Evolutionary conservation across 2,888 invertebrate genomes (phyloP).

Genomic region (Ceraclea dissimilis): DNA sequence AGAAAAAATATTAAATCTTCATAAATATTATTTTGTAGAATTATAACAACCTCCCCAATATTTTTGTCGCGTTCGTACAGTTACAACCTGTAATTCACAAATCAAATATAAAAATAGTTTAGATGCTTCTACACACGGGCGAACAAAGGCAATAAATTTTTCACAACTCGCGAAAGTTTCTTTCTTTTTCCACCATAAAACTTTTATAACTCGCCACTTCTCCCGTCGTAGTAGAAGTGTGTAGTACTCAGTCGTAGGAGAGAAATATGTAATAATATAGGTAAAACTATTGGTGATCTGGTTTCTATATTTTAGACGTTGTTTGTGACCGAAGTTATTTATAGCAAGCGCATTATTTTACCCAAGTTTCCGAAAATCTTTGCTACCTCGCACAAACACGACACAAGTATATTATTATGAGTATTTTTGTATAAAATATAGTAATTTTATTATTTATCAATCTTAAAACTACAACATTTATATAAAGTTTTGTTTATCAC

Average conservation of each 20-base stretch:
- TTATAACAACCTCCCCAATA: too few species aligned
- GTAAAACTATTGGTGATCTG: not conserved
- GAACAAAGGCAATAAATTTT: conserved; percentile 27
- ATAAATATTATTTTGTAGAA: too few species aligned
- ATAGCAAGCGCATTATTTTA: conserved; percentile 24
- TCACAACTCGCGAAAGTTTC: conserved; percentile 26
- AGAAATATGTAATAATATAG: not conserved
- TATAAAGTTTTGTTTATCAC: not conserved
- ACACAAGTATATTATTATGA: not conserved
- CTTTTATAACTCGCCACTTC: conserved; percentile 25
- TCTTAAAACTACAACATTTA: not conserved
- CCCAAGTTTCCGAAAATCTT: conserved; percentile 18
- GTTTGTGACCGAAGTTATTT: conserved; percentile 23
- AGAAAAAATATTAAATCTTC: too few species aligned
- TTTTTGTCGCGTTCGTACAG: too few species aligned
- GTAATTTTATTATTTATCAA: not conserved
- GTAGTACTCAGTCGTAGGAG: not conserved
- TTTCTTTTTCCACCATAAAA: conserved; percentile 22
- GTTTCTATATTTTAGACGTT: conserved; percentile 2
- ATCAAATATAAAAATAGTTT: conserved; percentile 23
- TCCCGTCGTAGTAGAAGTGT: not conserved
- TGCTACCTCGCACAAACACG: not conserved
- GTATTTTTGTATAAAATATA: not conserved
- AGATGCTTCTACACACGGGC: conserved; percentile 8
- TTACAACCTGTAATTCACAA: conserved; percentile 23